These are phyloP conservation scores for Scaptomyza pallida DNA, from an alignment of 1,140 invertebrate genomes.

Conservation along the genomic window DNA sequence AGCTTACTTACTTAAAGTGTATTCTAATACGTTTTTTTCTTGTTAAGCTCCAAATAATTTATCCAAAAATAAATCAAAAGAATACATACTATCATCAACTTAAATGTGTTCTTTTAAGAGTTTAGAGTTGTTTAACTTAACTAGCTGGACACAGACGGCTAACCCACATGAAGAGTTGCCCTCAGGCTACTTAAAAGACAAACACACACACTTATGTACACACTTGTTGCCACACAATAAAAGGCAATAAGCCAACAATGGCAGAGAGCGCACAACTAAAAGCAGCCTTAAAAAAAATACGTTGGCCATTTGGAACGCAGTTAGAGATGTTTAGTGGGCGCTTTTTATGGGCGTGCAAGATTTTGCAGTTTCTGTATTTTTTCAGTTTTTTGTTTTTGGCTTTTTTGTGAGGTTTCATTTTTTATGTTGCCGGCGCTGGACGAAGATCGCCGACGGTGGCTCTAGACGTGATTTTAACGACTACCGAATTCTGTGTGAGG, in stretches of 20 bases:
- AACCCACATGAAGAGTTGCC: conserved; percentile 28
- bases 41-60: no score
- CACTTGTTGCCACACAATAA: conserved; percentile 52
- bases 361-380: conserved; percentile 41
- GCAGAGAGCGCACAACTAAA: conserved; percentile 17
- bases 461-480: conserved; percentile 58
- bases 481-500: conserved; percentile 66
- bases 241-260: conserved; percentile 35
- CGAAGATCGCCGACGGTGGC: conserved; percentile 44
- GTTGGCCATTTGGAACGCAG: conserved; percentile 55
- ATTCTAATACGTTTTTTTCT: no score
- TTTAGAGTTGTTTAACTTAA: conserved; percentile 4
- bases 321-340: conserved; percentile 55
- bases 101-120: no score
- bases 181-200: conserved; percentile 42
- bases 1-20: no score
- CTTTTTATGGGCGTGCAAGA: conserved; percentile 76
- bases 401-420: conserved; percentile 8
- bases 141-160: neutral
- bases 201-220: conserved; percentile 6
- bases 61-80: no score
- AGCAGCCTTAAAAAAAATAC: conserved; percentile 25
- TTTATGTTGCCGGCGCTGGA: conserved; percentile 59
- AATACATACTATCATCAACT: no score
- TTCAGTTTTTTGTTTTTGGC: neutral